Evolutionary conservation across 2,113 vertebrate species (phyloP).

Genomic region (Ariopsis seemanni): DNA sequence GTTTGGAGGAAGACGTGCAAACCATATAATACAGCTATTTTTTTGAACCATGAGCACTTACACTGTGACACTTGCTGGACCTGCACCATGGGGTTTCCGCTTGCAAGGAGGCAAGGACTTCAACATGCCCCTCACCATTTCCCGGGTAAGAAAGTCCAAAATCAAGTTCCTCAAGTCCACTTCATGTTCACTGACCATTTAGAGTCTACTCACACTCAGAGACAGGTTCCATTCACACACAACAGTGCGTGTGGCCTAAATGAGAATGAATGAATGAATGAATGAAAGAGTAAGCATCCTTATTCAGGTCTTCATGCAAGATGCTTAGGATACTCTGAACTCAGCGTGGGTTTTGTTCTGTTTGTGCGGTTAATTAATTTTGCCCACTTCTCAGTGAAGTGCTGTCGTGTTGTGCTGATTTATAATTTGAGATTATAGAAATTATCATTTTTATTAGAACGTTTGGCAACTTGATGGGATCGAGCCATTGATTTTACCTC

Average conservation of each 20-base stretch:
- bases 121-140: conserved; percentile 93
- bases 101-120: conserved; percentile 98
- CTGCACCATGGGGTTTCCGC: conserved; percentile 96
- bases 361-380: not conserved
- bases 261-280: conserved; percentile 14
- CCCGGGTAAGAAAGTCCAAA: conserved; percentile 75
- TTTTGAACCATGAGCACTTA: conserved; percentile 84
- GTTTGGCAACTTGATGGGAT: not conserved
- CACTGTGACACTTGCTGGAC: conserved; percentile 86
- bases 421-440: not conserved
- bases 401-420: not conserved
- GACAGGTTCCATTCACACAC: not conserved
- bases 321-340: not conserved
- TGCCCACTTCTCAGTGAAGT: not conserved
- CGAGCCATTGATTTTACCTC: not conserved
- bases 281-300: not conserved
- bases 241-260: not conserved
- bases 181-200: not conserved
- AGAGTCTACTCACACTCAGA: not conserved
- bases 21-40: conserved; percentile 23
- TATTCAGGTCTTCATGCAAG: not conserved
- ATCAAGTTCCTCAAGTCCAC: not conserved
- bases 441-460: not conserved
- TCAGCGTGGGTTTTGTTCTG: not conserved
- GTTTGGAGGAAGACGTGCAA: conserved; percentile 50